Evolutionary conservation across 2,113 vertebrate genomes (phyloP), one percentile per base, ranked within the genome.

Genomic region (Halcyon senegalensis): DNA sequence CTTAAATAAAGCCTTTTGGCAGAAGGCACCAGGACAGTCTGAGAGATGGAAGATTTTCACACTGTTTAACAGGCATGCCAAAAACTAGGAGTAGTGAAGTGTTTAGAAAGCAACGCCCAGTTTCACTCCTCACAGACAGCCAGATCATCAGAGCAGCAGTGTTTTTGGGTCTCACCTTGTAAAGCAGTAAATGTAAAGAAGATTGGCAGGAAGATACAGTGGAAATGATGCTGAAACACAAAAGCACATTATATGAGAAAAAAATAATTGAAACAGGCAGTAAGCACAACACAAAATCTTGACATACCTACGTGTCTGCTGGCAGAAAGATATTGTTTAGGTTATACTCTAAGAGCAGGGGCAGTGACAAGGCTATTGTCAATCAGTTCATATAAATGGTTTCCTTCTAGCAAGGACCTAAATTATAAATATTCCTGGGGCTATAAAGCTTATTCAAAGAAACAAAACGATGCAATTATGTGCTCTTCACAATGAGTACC

Each of bases 131-230:
- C n/a, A 37, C 19, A 30, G 39, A 55, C 53, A 14, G 0, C 15
- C 7, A 15, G 33, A 46, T 75, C 9, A 0, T 11, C 4, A 2
- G 4, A 6, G 31, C 31, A 31, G 0, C 8, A 4, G 13, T 14
- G 11, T 28, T 24, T 11, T 43, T 10, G 27, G 9, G 12, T 43
- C 56, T 39, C 4, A 39, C 37, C 43, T n/a, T 39, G 51, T 31
- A n/a, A 58, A 33, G 35, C 39, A 70, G 18, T 5, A 23, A 76
- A 9, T 1, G 0, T 67, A 67, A 24, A 3, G 50, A 92, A 79
- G 53, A 64, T 55, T 44, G 62, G 24, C 44, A 72, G 5, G 7
- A 78, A 56, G 35, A 35, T 41, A 63, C 39, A 88, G 30, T 46
- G 63, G 50, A 87, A 92, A 83, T 27, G 7, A 50, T 67, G 58